Conservation (phyloP, 2,113 vertebrate species). For the Bettongia penicillata region DNA sequence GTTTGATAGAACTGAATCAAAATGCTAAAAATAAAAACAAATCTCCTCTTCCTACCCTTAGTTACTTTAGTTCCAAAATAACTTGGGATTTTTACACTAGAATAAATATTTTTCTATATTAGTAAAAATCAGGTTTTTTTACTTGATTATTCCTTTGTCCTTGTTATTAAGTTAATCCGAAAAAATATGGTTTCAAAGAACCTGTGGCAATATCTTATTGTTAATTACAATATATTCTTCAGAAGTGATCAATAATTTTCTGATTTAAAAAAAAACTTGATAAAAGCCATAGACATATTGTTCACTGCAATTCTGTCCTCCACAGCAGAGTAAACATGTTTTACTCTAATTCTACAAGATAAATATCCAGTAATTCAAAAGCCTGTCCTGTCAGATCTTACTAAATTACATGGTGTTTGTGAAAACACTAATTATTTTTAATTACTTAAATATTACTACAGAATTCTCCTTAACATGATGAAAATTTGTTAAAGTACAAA, state of each 20-base stretch:
- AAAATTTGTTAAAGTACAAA: constrained; percentile 12
- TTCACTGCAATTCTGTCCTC: neutral
- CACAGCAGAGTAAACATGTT: neutral
- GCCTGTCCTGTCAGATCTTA: neutral
- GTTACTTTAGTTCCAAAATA: neutral
- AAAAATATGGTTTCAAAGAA: neutral
- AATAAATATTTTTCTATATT: neutral
- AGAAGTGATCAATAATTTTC: neutral
- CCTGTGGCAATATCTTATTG: neutral
- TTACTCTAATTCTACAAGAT: constrained; percentile 5
- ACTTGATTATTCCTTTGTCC: neutral
- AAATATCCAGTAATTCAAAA: constrained; percentile 35
- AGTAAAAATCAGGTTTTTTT: neutral
- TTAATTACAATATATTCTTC: neutral
- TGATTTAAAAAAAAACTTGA: neutral
- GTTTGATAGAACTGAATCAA: neutral
- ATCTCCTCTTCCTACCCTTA: neutral
- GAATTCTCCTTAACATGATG: constrained; percentile 2
- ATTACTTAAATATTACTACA: constrained; percentile 14
- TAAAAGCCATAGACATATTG: neutral
- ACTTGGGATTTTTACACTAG: neutral
- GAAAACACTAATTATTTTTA: constrained; percentile 41
- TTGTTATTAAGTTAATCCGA: neutral
- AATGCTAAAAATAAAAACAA: neutral
- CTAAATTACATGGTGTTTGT: constrained; percentile 26